Evolutionary conservation across 2,888 invertebrate genomes (phyloP).

Genomic region (Oscheius sp.): DNA sequence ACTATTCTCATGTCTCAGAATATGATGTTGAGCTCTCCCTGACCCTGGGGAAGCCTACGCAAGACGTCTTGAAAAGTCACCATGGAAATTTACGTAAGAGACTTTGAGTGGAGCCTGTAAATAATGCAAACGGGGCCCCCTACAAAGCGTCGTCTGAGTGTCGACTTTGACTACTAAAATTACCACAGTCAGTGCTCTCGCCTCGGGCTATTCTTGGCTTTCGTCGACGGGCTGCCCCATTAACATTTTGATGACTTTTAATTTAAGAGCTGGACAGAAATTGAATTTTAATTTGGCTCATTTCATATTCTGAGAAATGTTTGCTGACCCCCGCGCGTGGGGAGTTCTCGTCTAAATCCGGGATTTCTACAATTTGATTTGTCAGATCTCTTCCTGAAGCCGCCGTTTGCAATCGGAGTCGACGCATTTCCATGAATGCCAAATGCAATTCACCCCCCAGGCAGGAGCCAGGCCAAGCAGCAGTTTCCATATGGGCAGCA

Average conservation of each 20-base stretch:
- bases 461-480: too few species aligned
- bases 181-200: too few species aligned
- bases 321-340: too few species aligned
- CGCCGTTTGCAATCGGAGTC: constrained; percentile 31
- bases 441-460: constrained; percentile 24
- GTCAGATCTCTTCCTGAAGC: constrained; percentile 14
- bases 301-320: background rate
- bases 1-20: background rate
- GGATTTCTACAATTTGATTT: background rate
- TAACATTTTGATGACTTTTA: constrained; percentile 2
- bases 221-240: background rate
- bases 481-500: constrained; percentile 6
- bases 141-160: too few species aligned
- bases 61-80: too few species aligned
- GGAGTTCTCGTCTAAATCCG: background rate
- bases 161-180: too few species aligned
- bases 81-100: too few species aligned
- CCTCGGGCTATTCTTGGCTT: background rate
- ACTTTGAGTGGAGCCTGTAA: background rate
- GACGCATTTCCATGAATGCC: constrained; percentile 32
- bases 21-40: too few species aligned
- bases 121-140: background rate
- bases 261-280: constrained; percentile 6
- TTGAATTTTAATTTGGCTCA: constrained; percentile 10
- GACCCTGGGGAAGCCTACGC: too few species aligned